Base-by-base conservation (phyloP, 2,797 vertebrate species). In the Bucorvus abyssinicus region DNA sequence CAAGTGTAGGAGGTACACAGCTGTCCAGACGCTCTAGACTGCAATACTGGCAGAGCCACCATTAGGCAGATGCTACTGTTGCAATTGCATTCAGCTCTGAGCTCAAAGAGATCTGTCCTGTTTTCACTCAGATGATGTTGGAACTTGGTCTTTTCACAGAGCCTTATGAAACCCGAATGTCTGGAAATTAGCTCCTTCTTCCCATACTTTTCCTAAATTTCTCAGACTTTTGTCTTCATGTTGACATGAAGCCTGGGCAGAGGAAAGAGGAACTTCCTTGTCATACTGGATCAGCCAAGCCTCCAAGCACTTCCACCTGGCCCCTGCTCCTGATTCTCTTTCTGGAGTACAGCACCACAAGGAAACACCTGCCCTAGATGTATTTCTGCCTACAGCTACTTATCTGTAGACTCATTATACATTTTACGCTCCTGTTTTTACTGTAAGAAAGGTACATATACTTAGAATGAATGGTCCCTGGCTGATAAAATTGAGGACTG, bases 1-100 rank as follows among this genome's bases (percentile, higher is more conserved):
- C 95, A 95, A 96, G 68, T 77, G 86, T 90, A 87, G 95, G 95
- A 95, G 88, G 93, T 90, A 55, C 92, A 82, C 96, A 97, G 96
- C 94, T 96, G 94, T 96, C 93, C 90, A 61, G 93, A 63, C 0
- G 8, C 89, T 87, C 92, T 50, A n/a, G 92, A 95, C 94, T 96
- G 92, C 92, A 95, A 89, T 95, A 80, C 84, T 97, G 96, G 94
- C 94, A 97, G 84, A 92, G 92, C 81, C 84, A 90, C 34, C 0
- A 3, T 83, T 32, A 70, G 90, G 84, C 96, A 97, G 95, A 96
- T 95, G 93, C 95, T 95, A 82, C 94, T 70, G 75, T 71, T 89
- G 90, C 1, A 74, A 90, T 89, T 95, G 78, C 86, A 93, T 89
- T 75, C 60, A 89, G 78, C 92, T 75, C 53, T 17, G 10, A 61